These are phyloP conservation scores for Heliconius melpomene DNA, from an alignment of 1,140 invertebrate species.

Conservation along the genomic window DNA sequence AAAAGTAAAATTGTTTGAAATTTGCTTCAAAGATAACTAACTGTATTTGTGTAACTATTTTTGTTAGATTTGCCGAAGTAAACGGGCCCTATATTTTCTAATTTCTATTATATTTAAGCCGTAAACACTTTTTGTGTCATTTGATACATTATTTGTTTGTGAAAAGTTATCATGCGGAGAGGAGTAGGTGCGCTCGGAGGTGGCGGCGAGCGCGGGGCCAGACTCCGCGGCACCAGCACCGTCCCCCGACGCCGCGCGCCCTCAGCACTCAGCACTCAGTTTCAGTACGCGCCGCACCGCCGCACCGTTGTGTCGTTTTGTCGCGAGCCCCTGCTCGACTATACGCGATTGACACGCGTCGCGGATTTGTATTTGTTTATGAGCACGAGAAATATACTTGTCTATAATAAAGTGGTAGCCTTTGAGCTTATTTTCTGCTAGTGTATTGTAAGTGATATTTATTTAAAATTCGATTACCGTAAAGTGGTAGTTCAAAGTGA, in stretches of 20 bases:
- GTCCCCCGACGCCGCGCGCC: conserved; percentile 15
- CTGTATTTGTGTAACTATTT: background rate
- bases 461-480: background rate
- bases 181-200: conserved; percentile 20
- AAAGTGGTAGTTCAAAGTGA: conserved; percentile 8
- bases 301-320: background rate
- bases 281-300: conserved; percentile 21
- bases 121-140: conserved; percentile 20
- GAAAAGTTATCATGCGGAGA: conserved; percentile 11
- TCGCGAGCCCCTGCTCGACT: background rate
- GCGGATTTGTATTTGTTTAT: background rate
- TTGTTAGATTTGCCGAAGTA: background rate
- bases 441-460: background rate
- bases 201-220: conserved; percentile 23
- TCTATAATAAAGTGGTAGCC: background rate
- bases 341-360: background rate
- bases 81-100: background rate
- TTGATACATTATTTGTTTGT: conserved; percentile 20
- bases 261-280: no score
- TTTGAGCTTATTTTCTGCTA: background rate
- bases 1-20: no score
- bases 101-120: conserved; percentile 7
- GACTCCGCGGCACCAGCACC: conserved; percentile 27
- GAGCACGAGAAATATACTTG: background rate
- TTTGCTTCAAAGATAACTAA: no score